Conservation (phyloP, 2,888 invertebrate species). For the Oligia strigilis region DNA sequence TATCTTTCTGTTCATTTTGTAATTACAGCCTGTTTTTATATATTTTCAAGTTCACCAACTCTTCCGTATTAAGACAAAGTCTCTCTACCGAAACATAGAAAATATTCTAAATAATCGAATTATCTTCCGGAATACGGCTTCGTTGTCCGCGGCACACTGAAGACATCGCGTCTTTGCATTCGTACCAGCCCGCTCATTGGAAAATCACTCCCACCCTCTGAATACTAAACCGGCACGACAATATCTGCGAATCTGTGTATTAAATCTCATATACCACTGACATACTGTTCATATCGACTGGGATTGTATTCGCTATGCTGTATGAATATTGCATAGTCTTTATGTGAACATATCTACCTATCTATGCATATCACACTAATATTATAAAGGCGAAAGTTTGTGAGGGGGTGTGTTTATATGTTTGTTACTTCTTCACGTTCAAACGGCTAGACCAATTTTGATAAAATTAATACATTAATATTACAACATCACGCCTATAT, state of each 20-base stretch:
- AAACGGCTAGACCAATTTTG: too few relatives aligned
- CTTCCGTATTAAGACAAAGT: background rate
- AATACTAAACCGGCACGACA: conserved; percentile 80
- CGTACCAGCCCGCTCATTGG: conserved; percentile 86
- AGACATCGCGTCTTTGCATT: conserved; percentile 86
- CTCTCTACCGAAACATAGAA: background rate
- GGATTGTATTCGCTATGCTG: conserved; percentile 51
- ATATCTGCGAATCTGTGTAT: conserved; percentile 69
- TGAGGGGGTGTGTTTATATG: too few relatives aligned
- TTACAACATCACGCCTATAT: background rate
- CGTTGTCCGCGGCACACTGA: conserved; percentile 73
- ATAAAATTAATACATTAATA: too few relatives aligned
- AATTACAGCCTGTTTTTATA: too few relatives aligned
- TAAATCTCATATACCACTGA: conserved; percentile 67
- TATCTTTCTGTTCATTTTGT: too few relatives aligned
- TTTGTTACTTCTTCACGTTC: too few relatives aligned
- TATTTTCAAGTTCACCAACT: background rate
- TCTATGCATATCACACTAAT: too few relatives aligned
- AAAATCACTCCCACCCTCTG: conserved; percentile 87
- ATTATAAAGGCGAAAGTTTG: too few relatives aligned
- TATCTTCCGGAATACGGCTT: conserved; percentile 74
- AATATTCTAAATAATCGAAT: conserved; percentile 20
- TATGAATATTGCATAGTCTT: conserved; percentile 55
- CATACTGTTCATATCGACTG: conserved; percentile 58
- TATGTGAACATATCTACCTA: background rate